Conservation (phyloP, 2,888 invertebrate genomes). For the Nomada ruficornis region DNA sequence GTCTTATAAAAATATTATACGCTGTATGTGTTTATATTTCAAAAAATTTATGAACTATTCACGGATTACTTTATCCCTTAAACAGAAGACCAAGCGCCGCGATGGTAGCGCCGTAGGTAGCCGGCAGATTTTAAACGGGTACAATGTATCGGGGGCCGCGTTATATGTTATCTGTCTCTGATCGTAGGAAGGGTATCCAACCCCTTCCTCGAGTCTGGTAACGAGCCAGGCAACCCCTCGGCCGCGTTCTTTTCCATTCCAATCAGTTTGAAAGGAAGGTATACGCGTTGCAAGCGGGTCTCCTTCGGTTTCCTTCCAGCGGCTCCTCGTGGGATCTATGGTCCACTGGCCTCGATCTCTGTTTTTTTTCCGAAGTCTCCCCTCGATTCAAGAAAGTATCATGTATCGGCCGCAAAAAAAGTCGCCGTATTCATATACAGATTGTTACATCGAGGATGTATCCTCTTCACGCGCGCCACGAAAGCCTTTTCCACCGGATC, state of each 20-base stretch:
- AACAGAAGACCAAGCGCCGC: constrained; percentile 24
- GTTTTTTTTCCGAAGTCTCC: constrained; percentile 26
- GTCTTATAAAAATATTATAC: no score
- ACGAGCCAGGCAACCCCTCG: constrained; percentile 63
- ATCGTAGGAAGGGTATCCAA: constrained; percentile 70
- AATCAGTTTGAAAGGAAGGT: constrained; percentile 70
- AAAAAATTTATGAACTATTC: no score
- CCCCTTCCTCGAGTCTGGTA: constrained; percentile 70
- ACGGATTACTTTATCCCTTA: constrained; percentile 47
- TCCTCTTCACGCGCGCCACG: constrained; percentile 36
- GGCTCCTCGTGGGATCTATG: constrained; percentile 67
- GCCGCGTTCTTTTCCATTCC: constrained; percentile 70
- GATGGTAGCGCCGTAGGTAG: constrained; percentile 47
- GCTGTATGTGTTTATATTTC: no score
- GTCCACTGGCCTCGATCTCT: constrained; percentile 75
- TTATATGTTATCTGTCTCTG: constrained; percentile 71
- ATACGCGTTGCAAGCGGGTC: constrained; percentile 18
- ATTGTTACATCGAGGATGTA: constrained; percentile 62
- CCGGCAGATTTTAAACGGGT: constrained; percentile 50
- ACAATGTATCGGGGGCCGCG: constrained; percentile 71
- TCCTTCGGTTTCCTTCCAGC: constrained; percentile 47
- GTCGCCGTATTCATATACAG: constrained; percentile 69
- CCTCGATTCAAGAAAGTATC: constrained; percentile 75
- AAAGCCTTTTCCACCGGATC: neutral
- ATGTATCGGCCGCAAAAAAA: constrained; percentile 75